Base-by-base conservation (phyloP, 2,888 invertebrate species). In the Eudasyphora cyanicolor region DNA sequence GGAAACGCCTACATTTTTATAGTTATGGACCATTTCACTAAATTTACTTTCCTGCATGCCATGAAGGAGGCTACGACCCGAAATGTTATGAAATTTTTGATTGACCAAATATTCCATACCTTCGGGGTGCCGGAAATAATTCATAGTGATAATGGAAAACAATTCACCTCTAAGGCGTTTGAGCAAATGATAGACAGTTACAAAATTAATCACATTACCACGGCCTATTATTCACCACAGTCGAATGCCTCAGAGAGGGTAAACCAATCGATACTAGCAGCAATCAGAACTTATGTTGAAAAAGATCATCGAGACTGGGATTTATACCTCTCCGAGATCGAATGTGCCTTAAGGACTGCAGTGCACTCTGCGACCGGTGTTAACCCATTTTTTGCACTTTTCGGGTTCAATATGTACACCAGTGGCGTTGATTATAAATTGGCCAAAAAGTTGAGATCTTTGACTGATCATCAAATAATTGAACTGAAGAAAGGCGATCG, bases 321-420 rank as follows among this genome's bases (percentile, higher is more conserved):
- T 14, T n/a, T 76, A 8, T 76, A 67, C 12, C 24, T 67, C 8
- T 49, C 64, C 0, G 62, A 76, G 19, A 76, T 64, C 3, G 76
- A 76, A 19, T 76, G 64, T 67, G 76, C 67, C 1, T n/a, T 76
- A 1, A 35, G 76, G 17, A 76, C 49, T 7, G 67, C 64, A 7
- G 32, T 32, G 32, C 0, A n/a, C n/a, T n/a, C 60, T 2, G 73
- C 54, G 3, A 54, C 38, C 8, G 51, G 73, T 14, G 64, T 64
- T 4, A 64, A 64, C 3, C 76, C 76, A 21, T 76, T 76, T 29
- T 62, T 76, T 21, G 49, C 76, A 1, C n/a, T 76, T 24, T 76
- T 67, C 14, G 76, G 76, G 0, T 67, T 45, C n/a, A 21, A 77
- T 3, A 69, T 77, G 70, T 77, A 42, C 54, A 14, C 60, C 0